Conservation (phyloP, 2,113 vertebrate species). For the Microtus montanus region DNA sequence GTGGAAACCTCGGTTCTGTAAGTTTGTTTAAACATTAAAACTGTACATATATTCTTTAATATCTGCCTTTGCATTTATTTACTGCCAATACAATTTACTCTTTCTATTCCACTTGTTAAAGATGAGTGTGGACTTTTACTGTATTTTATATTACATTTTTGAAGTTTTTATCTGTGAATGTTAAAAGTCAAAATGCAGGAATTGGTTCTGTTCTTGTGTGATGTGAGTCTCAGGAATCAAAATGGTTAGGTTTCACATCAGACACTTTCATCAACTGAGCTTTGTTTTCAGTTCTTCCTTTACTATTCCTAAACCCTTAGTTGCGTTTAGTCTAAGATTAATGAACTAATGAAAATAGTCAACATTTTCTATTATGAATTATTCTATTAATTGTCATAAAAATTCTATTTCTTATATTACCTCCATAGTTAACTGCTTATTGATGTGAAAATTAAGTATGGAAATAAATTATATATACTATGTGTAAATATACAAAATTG, state of each 20-base stretch:
- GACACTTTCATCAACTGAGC: not conserved
- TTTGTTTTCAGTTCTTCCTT: not conserved
- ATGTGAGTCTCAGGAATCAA: not conserved
- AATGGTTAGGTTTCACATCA: not conserved
- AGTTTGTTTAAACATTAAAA: too few species aligned
- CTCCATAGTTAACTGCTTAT: not conserved
- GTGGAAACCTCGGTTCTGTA: too few species aligned
- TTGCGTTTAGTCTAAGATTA: not conserved
- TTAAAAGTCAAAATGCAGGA: not conserved
- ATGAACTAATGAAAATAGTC: not conserved
- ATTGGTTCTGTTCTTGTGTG: not conserved
- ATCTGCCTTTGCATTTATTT: too few species aligned
- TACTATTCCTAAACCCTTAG: not conserved
- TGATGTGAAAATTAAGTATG: not conserved
- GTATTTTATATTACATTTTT: not conserved
- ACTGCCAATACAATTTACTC: too few species aligned
- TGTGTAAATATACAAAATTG: not conserved
- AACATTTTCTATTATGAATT: not conserved
- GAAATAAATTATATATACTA: not conserved
- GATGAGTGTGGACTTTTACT: not conserved
- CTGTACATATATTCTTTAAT: too few species aligned
- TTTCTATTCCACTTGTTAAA: not conserved
- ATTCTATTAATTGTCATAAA: not conserved
- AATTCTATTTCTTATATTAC: not conserved
- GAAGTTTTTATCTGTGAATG: not conserved